Evolutionary conservation across 2,888 invertebrate species (phyloP).

Genomic region (Isoperla grammatica): DNA sequence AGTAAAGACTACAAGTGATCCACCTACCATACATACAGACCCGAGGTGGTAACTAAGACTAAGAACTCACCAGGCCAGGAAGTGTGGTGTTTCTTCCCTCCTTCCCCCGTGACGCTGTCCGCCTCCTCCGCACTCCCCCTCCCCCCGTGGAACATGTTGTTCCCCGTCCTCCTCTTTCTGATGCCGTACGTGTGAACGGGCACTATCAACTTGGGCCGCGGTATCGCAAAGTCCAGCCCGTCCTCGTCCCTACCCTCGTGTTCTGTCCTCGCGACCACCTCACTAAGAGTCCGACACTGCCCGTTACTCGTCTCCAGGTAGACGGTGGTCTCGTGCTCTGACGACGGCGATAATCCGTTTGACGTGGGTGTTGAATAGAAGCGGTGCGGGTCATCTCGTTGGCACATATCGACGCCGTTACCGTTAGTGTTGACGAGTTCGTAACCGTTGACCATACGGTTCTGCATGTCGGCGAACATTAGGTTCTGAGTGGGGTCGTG

Average conservation of each 20-base stretch:
- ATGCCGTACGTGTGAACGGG: slow-evolving; percentile 83
- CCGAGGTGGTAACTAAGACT: not conserved
- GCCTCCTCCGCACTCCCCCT: slow-evolving; percentile 13
- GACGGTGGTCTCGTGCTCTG: no score
- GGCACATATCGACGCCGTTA: not conserved
- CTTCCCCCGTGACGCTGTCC: not conserved
- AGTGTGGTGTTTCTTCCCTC: slow-evolving; percentile 35
- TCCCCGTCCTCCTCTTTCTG: slow-evolving; percentile 73
- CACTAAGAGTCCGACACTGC: not conserved
- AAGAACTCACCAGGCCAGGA: slow-evolving; percentile 37
- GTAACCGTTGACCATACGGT: no score
- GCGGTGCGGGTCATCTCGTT: no score
- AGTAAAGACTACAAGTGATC: no score
- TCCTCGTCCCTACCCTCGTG: slow-evolving; percentile 28
- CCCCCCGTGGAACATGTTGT: slow-evolving; percentile 51
- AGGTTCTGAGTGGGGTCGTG: no score
- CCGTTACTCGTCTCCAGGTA: no score
- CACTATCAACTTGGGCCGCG: slow-evolving; percentile 78
- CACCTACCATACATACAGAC: no score
- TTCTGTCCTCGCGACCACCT: slow-evolving; percentile 37
- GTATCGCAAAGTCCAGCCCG: slow-evolving; percentile 64
- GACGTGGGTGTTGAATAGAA: no score
- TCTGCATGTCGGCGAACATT: no score
- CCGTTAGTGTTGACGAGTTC: not conserved
- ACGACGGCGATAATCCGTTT: no score